Evolutionary conservation across 2,113 vertebrate genomes (phyloP).

Genomic region (Struthio camelus): DNA sequence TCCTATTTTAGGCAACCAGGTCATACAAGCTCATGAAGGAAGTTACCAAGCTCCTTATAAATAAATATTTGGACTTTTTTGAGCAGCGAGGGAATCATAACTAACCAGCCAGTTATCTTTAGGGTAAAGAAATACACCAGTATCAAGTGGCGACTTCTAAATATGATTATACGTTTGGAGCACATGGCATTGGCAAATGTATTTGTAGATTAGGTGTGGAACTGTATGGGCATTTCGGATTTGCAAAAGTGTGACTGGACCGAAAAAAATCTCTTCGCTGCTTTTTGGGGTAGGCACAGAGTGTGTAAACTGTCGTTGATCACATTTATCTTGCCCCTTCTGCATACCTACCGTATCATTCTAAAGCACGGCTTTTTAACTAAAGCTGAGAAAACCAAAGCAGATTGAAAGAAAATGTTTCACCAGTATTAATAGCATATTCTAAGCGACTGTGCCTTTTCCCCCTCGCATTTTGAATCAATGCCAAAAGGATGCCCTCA

Average conservation of each 20-base stretch:
- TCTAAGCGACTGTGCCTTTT: not conserved
- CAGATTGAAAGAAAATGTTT: not conserved
- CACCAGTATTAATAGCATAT: not conserved
- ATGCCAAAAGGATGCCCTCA: not conserved
- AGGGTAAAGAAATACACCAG: not conserved
- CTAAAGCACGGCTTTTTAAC: not conserved
- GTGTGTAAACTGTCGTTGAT: not conserved
- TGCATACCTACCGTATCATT: not conserved
- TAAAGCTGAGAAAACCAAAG: not conserved
- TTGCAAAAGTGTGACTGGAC: not conserved
- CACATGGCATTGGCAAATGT: not conserved
- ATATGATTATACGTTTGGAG: not conserved
- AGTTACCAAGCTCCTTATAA: slow-evolving; percentile 24
- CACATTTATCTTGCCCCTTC: not conserved
- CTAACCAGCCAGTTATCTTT: not conserved
- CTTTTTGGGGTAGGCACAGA: not conserved
- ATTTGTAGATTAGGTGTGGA: not conserved
- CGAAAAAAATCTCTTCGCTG: not conserved
- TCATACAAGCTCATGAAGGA: not conserved
- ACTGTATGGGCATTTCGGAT: not conserved
- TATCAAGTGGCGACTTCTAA: not conserved
- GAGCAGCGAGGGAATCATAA: not conserved
- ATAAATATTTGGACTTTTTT: not conserved
- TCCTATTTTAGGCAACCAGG: slow-evolving; percentile 1
- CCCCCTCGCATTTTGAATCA: not conserved